These are phyloP conservation scores for Bacillus rossius DNA, from an alignment of 1,140 invertebrate species.

Conservation along the genomic window DNA sequence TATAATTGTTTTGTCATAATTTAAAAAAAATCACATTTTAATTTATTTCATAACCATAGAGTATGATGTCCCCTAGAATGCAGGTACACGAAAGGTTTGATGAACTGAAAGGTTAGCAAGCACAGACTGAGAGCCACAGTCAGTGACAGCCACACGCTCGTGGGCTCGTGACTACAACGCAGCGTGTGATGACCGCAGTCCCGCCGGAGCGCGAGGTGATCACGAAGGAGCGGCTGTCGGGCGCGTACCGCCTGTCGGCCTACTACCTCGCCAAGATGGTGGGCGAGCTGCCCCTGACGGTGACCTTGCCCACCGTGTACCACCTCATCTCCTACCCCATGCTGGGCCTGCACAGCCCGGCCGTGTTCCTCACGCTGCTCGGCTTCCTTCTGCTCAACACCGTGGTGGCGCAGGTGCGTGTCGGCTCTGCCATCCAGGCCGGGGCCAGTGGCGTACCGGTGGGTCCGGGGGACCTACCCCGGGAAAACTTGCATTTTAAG, in stretches of 20 bases:
- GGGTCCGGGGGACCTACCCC: too few species aligned
- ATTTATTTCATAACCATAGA: too few species aligned
- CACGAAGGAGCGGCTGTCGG: conserved; percentile 74
- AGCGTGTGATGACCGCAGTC: conserved; percentile 48
- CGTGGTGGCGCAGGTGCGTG: conserved; percentile 63
- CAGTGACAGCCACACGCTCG: too few species aligned
- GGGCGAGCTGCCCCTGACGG: conserved; percentile 71
- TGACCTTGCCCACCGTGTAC: conserved; percentile 73
- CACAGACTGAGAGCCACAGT: too few species aligned
- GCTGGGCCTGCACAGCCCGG: conserved; percentile 56
- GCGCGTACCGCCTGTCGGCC: conserved; percentile 76
- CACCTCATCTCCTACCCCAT: conserved; percentile 76
- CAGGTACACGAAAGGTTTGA: too few species aligned
- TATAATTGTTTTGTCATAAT: too few species aligned
- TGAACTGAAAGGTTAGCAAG: too few species aligned
- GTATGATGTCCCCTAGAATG: too few species aligned
- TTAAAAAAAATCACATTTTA: too few species aligned
- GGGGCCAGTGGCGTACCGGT: too few species aligned
- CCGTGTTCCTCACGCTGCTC: conserved; percentile 64
- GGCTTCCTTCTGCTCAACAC: conserved; percentile 70
- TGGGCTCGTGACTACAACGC: too few species aligned
- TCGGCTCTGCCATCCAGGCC: not conserved
- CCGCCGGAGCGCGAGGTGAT: conserved; percentile 77
- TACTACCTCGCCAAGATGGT: conserved; percentile 85
- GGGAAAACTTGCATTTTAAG: too few species aligned